Base-by-base conservation (phyloP, 2,113 vertebrate genomes). In the Mandrillus leucophaeus region DNA sequence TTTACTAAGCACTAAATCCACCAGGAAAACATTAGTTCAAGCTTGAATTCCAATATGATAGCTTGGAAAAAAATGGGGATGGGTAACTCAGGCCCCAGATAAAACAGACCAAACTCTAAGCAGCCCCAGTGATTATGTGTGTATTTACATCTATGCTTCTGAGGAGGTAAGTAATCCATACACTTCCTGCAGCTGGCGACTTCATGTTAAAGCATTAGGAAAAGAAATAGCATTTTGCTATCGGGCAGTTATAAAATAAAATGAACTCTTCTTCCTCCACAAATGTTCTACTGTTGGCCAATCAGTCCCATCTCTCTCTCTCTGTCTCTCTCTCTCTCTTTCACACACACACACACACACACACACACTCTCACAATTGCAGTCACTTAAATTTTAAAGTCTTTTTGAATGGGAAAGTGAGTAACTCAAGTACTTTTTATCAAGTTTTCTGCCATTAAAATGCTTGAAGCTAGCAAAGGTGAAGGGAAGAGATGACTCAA, bases 141-240 rank as follows among this genome's bases (percentile, higher is more conserved):
- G 5, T 72, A 87, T 84, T 93, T 88, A 25, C 50, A 82, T 92
- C 52, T 75, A 17, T 93, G n/a, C 88, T 97, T 95, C 64, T 88
- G 43, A 82, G 27, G 59, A 95, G 73, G 48, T 91, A 79, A 96
- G 48, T 90, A 93, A 79, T 48, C 59, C n/a, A 64, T 14, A 70
- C 3, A 50, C 43, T 89, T 96, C 50, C 52, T 96, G 43, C 14
- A 82, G 32, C 92, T 79, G 52, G 81, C 48, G 50, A 68, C 59
- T 79, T 88, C n/a, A 89, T 79, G 13, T 59, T 93, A 50, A n/a
- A 85, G 20, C 38, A 95, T 83, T 93, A 86, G 57, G 23, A 55
- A 48, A 59, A 45, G 81, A 81, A 96, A 86, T 59, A 93, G 64
- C 70, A 30, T 81, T 35, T 88, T 64, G 81, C 61, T 92, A n/a